Conservation (phyloP, 2,113 vertebrate genomes). For the Ivindomyrus marchei region DNA sequence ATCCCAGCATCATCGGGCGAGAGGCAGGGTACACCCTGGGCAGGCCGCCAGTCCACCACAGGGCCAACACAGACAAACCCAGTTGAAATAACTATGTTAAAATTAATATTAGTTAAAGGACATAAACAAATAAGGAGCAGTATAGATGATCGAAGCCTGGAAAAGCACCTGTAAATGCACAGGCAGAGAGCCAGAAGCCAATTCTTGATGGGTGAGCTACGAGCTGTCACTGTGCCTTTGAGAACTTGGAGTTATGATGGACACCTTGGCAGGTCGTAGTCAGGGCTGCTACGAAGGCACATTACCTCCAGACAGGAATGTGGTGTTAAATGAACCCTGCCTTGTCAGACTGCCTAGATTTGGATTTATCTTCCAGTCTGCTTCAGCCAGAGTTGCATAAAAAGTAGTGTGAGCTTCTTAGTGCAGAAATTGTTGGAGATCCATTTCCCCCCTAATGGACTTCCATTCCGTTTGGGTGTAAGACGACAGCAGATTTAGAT, state of each 20-base stretch:
- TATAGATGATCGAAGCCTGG: not conserved
- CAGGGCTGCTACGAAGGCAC: not conserved
- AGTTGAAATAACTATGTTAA: not conserved
- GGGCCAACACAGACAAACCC: not conserved
- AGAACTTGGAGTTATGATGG: not conserved
- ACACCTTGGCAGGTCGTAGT: not conserved
- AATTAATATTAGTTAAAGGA: not conserved
- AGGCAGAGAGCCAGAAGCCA: not conserved
- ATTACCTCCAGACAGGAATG: not conserved
- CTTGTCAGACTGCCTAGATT: not conserved
- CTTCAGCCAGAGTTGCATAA: not conserved
- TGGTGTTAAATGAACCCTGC: not conserved
- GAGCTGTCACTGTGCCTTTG: not conserved
- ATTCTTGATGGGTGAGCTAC: not conserved
- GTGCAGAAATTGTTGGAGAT: not conserved
- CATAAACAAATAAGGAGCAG: not conserved
- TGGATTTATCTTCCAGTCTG: not conserved
- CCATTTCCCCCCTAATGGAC: slow-evolving; percentile 18
- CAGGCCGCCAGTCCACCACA: no score
- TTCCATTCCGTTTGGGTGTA: not conserved
- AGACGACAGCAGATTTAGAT: not conserved
- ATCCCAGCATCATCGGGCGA: no score
- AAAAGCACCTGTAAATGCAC: not conserved
- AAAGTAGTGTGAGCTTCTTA: not conserved
- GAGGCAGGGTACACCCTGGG: no score